Percentiles rank a stretch among this genome's conserved stretches.
Conservation (phyloP, 37 sponge, comb jelly and placozoan genomes). For the Bolinopsis microptera region DNA sequence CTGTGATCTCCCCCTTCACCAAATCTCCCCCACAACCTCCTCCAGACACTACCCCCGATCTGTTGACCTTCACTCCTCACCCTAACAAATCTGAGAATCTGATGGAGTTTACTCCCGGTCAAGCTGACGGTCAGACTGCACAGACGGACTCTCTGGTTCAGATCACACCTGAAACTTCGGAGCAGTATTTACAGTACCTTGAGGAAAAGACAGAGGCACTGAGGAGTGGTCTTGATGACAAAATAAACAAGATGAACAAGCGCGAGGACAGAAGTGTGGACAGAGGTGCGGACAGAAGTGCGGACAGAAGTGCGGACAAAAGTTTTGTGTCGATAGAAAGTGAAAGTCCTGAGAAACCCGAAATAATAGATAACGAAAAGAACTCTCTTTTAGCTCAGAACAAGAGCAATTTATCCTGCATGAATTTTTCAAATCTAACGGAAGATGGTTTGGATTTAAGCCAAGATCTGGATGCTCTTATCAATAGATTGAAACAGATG, state of each 20-base stretch:
- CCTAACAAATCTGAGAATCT: constrained; percentile 2
- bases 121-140: not conserved
- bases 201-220: constrained; percentile 4
- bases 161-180: constrained; percentile 1
- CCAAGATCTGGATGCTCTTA: constrained; percentile 28
- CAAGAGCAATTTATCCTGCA: not conserved
- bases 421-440: not conserved
- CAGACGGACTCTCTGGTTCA: not conserved
- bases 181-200: not conserved
- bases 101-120: not conserved
- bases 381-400: not conserved
- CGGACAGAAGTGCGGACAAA: not conserved
- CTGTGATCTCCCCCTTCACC: not conserved
- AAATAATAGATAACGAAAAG: not conserved
- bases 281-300: not conserved
- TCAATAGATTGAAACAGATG: constrained; percentile 4
- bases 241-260: not conserved
- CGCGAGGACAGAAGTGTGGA: not conserved
- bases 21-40: not conserved
- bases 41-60: not conserved
- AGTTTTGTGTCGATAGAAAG: not conserved
- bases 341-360: not conserved
- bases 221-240: not conserved
- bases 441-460: constrained; percentile 32
- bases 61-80: constrained; percentile 28